These are phyloP conservation scores for Barnardius zonarius DNA, from an alignment of 2,113 vertebrate species.

Conservation along the genomic window DNA sequence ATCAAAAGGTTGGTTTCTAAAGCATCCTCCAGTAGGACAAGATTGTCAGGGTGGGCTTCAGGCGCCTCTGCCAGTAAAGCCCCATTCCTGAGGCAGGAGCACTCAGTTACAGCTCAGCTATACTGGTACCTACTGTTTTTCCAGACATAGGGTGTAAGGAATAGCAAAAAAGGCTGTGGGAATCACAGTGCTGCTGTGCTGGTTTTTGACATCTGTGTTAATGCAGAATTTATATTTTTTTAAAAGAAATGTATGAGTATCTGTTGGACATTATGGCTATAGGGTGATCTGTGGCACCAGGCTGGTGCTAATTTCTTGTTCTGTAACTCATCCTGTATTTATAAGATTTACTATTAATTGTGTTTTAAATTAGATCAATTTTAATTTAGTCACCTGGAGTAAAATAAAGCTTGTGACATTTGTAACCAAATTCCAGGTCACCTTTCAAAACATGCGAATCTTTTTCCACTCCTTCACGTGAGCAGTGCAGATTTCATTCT, in stretches of 20 bases:
- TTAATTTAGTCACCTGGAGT: neutral
- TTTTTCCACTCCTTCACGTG: neutral
- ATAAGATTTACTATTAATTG: neutral
- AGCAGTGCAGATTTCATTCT: neutral
- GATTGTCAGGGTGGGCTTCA: neutral
- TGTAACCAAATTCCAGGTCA: neutral
- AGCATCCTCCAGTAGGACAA: accelerated
- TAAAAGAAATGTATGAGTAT: accelerated
- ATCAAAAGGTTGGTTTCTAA: neutral
- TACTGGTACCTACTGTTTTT: neutral
- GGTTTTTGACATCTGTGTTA: neutral
- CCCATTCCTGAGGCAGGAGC: neutral
- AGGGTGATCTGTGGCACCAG: neutral
- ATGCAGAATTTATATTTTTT: neutral
- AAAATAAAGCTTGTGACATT: neutral
- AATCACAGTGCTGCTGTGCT: neutral
- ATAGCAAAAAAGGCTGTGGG: neutral
- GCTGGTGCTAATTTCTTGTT: neutral
- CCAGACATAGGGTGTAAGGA: neutral
- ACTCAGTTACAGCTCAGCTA: neutral
- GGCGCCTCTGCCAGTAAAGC: neutral
- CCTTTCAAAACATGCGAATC: neutral
- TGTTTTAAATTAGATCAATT: neutral
- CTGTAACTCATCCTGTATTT: neutral
- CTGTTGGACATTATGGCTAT: neutral